Conservation (phyloP, 2,888 invertebrate species). For the Eristalis pertinax region DNA sequence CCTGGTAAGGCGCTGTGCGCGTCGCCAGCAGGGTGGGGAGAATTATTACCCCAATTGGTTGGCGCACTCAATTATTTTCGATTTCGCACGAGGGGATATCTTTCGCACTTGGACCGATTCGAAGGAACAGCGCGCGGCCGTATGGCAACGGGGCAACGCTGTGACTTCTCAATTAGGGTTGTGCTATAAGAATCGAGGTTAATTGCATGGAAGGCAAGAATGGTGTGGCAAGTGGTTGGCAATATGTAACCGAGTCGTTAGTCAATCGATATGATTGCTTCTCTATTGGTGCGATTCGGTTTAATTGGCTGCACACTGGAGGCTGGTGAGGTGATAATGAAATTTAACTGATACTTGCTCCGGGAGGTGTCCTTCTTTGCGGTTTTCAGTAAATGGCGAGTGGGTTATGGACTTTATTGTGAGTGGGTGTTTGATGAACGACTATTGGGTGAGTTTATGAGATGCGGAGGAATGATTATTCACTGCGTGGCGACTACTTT, state of each 20-base stretch:
- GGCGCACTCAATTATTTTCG: slow-evolving; percentile 69
- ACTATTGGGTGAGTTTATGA: no score
- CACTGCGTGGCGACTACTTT: no score
- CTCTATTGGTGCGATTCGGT: slow-evolving; percentile 48
- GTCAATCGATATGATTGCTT: slow-evolving; percentile 70
- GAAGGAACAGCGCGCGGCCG: neutral
- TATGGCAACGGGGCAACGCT: slow-evolving; percentile 26
- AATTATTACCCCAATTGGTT: slow-evolving; percentile 62
- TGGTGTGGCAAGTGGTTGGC: slow-evolving; percentile 63
- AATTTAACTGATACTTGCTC: slow-evolving; percentile 44
- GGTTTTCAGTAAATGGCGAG: neutral
- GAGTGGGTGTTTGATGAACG: no score
- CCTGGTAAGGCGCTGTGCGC: neutral
- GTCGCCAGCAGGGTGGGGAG: neutral
- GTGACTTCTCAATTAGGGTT: slow-evolving; percentile 66
- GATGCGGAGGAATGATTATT: no score
- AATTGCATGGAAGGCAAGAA: slow-evolving; percentile 66
- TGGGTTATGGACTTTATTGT: neutral
- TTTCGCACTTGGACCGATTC: neutral
- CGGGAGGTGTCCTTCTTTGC: neutral
- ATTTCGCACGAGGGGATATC: slow-evolving; percentile 25
- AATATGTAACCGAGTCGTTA: slow-evolving; percentile 70
- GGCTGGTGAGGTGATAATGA: slow-evolving; percentile 47
- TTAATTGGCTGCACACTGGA: slow-evolving; percentile 63
- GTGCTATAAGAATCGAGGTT: slow-evolving; percentile 63